A percentile compares a stretch with the other conserved stretches of the same genome.
phyloP scores from a whole-genome alignment of 2,113 vertebrate species.

The Diadophis punctatus region DNA sequence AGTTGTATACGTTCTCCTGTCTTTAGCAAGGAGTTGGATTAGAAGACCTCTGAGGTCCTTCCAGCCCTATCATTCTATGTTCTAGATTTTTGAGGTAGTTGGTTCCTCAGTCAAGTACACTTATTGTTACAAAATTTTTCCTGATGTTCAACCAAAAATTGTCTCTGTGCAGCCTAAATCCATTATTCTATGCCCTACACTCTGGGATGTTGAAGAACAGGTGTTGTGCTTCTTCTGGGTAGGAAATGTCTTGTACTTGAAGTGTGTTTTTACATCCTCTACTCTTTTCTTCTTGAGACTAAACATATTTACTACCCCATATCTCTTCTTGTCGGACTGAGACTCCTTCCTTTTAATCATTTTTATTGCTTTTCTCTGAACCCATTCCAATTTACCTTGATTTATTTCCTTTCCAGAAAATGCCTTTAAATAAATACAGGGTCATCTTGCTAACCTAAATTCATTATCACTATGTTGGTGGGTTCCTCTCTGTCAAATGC shows the following conservation, averaged over 20 bases:
- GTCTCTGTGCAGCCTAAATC: not conserved
- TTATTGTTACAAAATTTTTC: not conserved
- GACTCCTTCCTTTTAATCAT: not conserved
- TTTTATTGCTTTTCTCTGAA: not conserved
- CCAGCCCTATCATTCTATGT: not conserved
- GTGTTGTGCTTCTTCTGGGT: not conserved
- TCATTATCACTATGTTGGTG: not conserved
- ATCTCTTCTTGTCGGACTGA: not conserved
- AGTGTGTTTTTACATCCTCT: not conserved
- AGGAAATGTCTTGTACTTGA: not conserved
- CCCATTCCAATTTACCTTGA: not conserved
- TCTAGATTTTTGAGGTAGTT: not conserved
- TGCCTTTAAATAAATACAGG: not conserved
- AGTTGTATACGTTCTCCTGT: too few relatives aligned
- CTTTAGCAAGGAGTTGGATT: not conserved
- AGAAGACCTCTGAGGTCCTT: not conserved
- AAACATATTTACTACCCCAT: not conserved
- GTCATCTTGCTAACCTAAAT: not conserved
- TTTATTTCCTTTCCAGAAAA: not conserved
- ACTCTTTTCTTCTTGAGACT: not conserved
- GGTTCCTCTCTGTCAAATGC: not conserved
- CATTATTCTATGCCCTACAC: not conserved
- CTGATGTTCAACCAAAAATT: not conserved
- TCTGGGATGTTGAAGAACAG: not conserved
- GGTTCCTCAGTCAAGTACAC: not conserved